These are phyloP conservation scores for Dynastes maya DNA, from an alignment of 2,888 invertebrate genomes.

Conservation along the genomic window DNA sequence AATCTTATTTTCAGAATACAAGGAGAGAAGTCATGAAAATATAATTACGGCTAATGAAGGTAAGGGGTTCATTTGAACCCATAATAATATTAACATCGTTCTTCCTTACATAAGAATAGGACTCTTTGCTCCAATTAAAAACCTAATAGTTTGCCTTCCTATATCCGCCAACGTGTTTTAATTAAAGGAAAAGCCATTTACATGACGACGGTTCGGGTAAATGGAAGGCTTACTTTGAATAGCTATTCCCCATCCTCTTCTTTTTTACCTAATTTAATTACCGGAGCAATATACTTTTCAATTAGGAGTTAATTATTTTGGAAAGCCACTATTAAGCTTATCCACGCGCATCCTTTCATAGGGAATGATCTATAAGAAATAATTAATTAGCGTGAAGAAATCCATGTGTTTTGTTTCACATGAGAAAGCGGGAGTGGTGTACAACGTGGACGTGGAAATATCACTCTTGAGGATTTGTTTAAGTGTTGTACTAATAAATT, in stretches of 20 bases:
- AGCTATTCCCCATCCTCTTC: neutral
- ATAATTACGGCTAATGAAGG: neutral
- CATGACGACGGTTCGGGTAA: conserved; percentile 16
- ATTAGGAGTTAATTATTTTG: conserved; percentile 33
- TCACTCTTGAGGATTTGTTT: neutral
- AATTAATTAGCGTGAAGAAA: conserved; percentile 14
- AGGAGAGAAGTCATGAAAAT: no score
- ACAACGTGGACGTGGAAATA: neutral
- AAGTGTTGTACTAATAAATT: neutral
- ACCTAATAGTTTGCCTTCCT: conserved; percentile 4
- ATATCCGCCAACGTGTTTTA: conserved; percentile 4
- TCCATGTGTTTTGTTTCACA: conserved; percentile 18
- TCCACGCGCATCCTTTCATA: neutral
- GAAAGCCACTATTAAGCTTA: conserved; percentile 26
- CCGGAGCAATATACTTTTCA: conserved; percentile 25
- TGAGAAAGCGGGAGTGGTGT: neutral
- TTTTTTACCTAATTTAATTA: conserved; percentile 34
- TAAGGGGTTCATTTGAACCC: neutral
- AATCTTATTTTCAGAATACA: no score
- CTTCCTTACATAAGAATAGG: no score
- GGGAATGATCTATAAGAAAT: conserved; percentile 14
- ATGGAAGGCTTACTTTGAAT: conserved; percentile 11
- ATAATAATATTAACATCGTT: neutral
- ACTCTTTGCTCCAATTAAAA: conserved; percentile 15
- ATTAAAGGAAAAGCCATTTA: conserved; percentile 27